phyloP scores from a whole-genome alignment of 2,888 invertebrate species.

The Pilophorus perplexus region DNA sequence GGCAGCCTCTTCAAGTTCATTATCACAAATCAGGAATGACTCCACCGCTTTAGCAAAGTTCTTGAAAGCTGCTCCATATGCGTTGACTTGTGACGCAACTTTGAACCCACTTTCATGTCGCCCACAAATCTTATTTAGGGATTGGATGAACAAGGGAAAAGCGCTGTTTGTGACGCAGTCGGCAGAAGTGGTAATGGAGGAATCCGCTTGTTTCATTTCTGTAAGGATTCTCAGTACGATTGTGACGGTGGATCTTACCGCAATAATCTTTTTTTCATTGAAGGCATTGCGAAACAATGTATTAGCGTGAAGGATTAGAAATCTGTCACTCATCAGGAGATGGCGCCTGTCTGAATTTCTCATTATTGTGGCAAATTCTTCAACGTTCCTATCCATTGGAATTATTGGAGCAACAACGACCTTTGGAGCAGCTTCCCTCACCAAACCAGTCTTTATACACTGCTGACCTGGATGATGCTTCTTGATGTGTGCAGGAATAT shows the following conservation, averaged over 20 bases:
- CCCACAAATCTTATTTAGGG: slow-evolving; percentile 2
- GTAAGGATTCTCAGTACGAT: neutral
- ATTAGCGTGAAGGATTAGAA: neutral
- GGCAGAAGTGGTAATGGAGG: neutral
- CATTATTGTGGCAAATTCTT: neutral
- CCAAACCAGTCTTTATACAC: neutral
- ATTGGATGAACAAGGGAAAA: neutral
- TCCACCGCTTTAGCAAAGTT: slow-evolving; percentile 23
- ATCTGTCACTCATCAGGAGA: neutral
- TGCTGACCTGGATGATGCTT: neutral
- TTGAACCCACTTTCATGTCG: neutral
- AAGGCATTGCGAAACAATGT: slow-evolving; percentile 1
- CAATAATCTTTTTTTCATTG: slow-evolving; percentile 17
- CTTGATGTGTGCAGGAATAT: neutral
- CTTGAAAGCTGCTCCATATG: slow-evolving; percentile 20
- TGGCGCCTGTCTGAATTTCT: neutral
- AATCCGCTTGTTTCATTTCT: neutral
- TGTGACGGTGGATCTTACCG: slow-evolving; percentile 10
- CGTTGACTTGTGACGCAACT: neutral
- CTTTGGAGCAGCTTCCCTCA: neutral
- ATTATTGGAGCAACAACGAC: no score
- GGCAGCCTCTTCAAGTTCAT: slow-evolving; percentile 3
- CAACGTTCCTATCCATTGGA: neutral
- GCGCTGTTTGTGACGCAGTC: slow-evolving; percentile 9
- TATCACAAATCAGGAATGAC: slow-evolving; percentile 10